A percentile compares a stretch with the other conserved stretches of the same genome.
These are phyloP conservation scores for Galerucella calmariensis DNA, from an alignment of 2,888 invertebrate species.

Conservation along the genomic window DNA sequence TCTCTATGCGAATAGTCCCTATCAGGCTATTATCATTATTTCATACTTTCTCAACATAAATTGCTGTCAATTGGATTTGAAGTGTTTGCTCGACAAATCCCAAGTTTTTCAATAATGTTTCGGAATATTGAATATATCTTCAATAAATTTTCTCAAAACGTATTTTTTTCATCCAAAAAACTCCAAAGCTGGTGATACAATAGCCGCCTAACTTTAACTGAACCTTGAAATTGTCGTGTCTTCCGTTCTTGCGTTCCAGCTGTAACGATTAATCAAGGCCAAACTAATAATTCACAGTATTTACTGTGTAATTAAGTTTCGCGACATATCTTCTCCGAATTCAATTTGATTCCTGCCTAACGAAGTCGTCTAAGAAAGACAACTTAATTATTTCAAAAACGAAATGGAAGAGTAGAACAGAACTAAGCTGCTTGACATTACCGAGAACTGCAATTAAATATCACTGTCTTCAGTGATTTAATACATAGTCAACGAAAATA, in stretches of 20 bases:
- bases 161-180: no score
- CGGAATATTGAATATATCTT: no score
- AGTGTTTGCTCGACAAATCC: no score
- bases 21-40: no score
- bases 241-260: neutral
- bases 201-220: neutral
- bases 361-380: slow-evolving; percentile 54
- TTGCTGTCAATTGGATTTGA: no score
- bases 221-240: slow-evolving; percentile 1
- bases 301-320: slow-evolving; percentile 34
- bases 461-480: slow-evolving; percentile 58
- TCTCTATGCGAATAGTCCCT: no score
- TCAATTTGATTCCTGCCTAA: slow-evolving; percentile 49
- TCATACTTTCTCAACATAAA: no score
- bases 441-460: slow-evolving; percentile 58
- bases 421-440: slow-evolving; percentile 62
- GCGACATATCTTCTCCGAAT: slow-evolving; percentile 43
- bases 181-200: no score
- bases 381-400: slow-evolving; percentile 61
- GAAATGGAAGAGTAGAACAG: slow-evolving; percentile 55
- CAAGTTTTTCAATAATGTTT: no score
- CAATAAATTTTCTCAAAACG: no score
- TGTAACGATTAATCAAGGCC: slow-evolving; percentile 4
- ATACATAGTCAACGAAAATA: slow-evolving; percentile 54
- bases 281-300: slow-evolving; percentile 39